Evolutionary conservation across 2,113 vertebrate species (phyloP).

Genomic region (Pristiophorus japonicus): DNA sequence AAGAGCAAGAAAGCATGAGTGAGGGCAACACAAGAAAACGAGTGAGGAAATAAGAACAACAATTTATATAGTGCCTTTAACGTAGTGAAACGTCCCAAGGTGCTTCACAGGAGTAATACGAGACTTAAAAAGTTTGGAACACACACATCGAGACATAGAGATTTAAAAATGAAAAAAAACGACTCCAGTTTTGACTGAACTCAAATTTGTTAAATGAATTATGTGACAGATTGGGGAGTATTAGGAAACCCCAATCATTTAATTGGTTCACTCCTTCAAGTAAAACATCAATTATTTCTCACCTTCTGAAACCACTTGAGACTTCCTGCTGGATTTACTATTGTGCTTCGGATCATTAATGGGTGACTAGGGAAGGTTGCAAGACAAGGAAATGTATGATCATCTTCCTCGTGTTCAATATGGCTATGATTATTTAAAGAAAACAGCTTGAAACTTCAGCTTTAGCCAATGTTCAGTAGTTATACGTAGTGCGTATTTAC

Average conservation of each 20-base stretch:
- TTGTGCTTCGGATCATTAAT: background rate
- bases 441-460: background rate
- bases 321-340: background rate
- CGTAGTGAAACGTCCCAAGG: no score
- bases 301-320: background rate
- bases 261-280: background rate
- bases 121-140: no score
- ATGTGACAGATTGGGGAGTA: background rate
- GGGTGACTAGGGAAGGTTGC: background rate
- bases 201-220: background rate
- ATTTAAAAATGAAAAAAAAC: background rate
- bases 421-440: background rate
- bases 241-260: background rate
- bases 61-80: no score
- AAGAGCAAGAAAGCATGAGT: background rate
- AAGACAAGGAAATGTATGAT: background rate
- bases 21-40: background rate
- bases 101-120: no score
- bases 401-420: background rate
- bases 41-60: background rate
- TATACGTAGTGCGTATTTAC: background rate
- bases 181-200: background rate
- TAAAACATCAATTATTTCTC: background rate
- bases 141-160: background rate
- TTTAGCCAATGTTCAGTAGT: background rate